Base-by-base conservation (phyloP, 2,113 vertebrate species). In the Lagopus leucura region DNA sequence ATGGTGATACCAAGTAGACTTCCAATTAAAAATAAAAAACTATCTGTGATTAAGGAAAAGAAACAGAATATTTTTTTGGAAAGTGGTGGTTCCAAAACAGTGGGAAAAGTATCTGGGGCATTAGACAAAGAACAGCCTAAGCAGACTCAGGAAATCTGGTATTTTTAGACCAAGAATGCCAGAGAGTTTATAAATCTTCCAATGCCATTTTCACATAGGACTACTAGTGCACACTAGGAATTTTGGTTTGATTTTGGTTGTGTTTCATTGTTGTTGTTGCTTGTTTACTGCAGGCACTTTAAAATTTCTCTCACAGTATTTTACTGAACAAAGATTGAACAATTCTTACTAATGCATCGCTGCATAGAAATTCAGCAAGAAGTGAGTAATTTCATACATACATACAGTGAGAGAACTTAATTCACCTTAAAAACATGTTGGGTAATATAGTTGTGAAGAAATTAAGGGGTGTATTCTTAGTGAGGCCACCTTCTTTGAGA, bases 401-500 rank as follows among this genome's bases (percentile, higher is more conserved):
- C 54, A 81, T 40, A 57, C 54, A 81, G 21, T 57, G 34, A 72
- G 10, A 71, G 55, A 45, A 45, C 42, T 50, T 30, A 38, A 11
- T 43, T 43, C 14, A 5, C 25, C 43, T 45, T 64, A 70, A 32
- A 38, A 25, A 75, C 70, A 12, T 7, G 36, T 13, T 25, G 24
- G 45, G 32, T 28, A 50, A 66, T 28, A 57, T 32, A 71, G 14
- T 69, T 15, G 22, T 12, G 16, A 32, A 60, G 50, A 57, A 45
- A 25, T 67, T 64, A 55, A 54, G 13, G 13, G 13, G 19, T 43
- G 38, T 0, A 0, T 13, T 64, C 52, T 57, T 58, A 0, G 0
- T 54, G 34, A 71, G 77, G n/a, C 32, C 42, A 47, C 47, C 74
- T 66, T 17, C 69, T 81, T 75, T 61, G 36, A 77, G 69, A 80